Percentiles rank a stretch among this genome's conserved stretches.
phyloP scores from a whole-genome alignment of 2,113 vertebrate genomes.

The Peromyscus maniculatus region DNA sequence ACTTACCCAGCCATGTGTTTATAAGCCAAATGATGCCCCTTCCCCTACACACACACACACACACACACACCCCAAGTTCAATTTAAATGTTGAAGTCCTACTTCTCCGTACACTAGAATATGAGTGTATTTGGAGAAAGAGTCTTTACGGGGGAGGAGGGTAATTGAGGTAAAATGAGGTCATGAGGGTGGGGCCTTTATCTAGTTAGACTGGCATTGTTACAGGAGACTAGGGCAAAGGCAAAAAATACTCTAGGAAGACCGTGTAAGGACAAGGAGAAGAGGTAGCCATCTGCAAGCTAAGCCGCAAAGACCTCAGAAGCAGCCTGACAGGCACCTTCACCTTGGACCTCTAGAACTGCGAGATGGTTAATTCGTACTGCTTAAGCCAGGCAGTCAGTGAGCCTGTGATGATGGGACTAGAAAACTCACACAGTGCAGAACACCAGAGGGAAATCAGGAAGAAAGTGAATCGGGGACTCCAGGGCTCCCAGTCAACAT shows the following conservation, averaged over 20 bases:
- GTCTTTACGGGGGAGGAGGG: background rate
- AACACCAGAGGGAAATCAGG: background rate
- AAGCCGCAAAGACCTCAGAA: background rate
- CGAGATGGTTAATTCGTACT: background rate
- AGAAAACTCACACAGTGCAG: background rate
- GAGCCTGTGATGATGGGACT: background rate
- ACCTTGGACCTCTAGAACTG: background rate
- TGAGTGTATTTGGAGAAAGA: background rate
- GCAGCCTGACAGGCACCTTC: background rate
- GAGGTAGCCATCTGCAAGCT: background rate
- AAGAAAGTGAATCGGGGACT: background rate
- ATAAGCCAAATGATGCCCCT: background rate
- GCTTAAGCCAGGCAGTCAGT: background rate
- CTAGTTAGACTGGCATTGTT: background rate
- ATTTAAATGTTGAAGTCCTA: background rate
- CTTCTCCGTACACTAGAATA: background rate
- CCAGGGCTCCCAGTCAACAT: background rate
- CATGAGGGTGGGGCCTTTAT: background rate
- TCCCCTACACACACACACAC: background rate
- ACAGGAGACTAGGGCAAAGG: background rate
- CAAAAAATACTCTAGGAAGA: background rate
- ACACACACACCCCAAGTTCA: background rate
- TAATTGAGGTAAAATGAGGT: background rate
- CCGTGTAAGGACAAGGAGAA: background rate
- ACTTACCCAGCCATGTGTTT: no score